Evolutionary conservation across 2,113 vertebrate species (phyloP), one percentile per base, ranked within the genome.

Genomic region (Saccopteryx leptura): DNA sequence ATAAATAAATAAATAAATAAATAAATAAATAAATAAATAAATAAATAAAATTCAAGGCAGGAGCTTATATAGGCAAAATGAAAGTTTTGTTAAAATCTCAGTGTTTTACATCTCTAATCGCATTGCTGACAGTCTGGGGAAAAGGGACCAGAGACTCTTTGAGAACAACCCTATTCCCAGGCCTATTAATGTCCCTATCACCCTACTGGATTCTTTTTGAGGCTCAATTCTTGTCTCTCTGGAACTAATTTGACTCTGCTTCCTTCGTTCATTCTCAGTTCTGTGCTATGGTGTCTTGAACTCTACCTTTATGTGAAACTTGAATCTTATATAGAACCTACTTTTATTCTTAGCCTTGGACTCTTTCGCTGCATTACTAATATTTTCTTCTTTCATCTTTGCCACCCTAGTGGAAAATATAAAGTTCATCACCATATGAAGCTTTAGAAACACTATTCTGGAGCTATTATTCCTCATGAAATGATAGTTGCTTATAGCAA

Each of bases 351-450:
- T 83, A 79, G 24, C 46, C 39, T 86, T 26, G 15, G 33, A 88
- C 31, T 31, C 9, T 79, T 88, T 81, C n/a, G 52, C n/a, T 66
- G 15, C 8, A 93, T 95, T 95, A 78, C 85, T 95, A 83, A 84
- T 86, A 74, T 92, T 95, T 26, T 91, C 33, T 68, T 96, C 2
- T 88, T 72, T 52, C 5, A 23, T 26, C 14, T 95, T 93, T 86
- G 21, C 28, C 81, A 8, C 31, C 6, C 39, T 46, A 39, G 15
- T 96, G 81, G 87, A 88, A 95, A 96, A 84, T 84, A 9, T 33
- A 48, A 96, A 72, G 12, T 65, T 90, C n/a, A 83, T 58, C 18
- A 71, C 4, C 28, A 72, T 31, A 85, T 15, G 58, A 93, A 93
- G 23, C 33, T 88, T 81, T 91, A 82, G 23, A 88, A 93, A 71